Evolutionary conservation across 2,113 vertebrate genomes (phyloP), one percentile per base, ranked within the genome.

Genomic region (Octodon degus): DNA sequence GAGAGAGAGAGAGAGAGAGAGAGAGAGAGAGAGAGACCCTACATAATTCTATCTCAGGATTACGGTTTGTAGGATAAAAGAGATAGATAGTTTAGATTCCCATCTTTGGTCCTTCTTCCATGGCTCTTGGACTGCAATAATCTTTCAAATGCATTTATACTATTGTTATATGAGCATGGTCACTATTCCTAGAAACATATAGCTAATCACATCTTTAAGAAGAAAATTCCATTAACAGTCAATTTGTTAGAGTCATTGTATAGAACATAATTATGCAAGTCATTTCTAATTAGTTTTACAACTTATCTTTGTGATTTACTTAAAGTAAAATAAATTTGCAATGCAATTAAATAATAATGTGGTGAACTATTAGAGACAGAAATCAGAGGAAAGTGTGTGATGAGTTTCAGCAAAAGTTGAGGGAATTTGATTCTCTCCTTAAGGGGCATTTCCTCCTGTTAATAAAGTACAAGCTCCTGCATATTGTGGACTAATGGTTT

Each of bases 301-400:
- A 90, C 40, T 88, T 92, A 96, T 83, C 25, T 82, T 90, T 97
- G 89, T 79, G 72, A 13, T 96, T 94, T 96, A 50, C 50, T 72
- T 82, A 90, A 67, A 92, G 72, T 55, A 92, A 87, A 34, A 86
- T 96, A 43, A 82, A 79, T 95, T 82, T 89, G 7, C 47, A 95
- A 40, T 43, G 55, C 50, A 80, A 96, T 93, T 95, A 96, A 97
- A 95, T 89, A 96, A 92, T 95, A 95, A 97, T 95, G 55, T 50
- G 72, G 68, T 14, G 11, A 93, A 86, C 2, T 81, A 55, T 85
- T 68, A 90, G 40, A 86, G 47, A 37, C 85, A 86, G 84, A 74
- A 96, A 89, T 80, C 68, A 81, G 34, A 96, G 72, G 88, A 90
- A 95, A 96, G 25, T 1, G 79, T 68, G 1, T 93, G 91, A 94